These are phyloP conservation scores for Perca schrenkii DNA, from an alignment of 2,113 vertebrate genomes.

Conservation along the genomic window DNA sequence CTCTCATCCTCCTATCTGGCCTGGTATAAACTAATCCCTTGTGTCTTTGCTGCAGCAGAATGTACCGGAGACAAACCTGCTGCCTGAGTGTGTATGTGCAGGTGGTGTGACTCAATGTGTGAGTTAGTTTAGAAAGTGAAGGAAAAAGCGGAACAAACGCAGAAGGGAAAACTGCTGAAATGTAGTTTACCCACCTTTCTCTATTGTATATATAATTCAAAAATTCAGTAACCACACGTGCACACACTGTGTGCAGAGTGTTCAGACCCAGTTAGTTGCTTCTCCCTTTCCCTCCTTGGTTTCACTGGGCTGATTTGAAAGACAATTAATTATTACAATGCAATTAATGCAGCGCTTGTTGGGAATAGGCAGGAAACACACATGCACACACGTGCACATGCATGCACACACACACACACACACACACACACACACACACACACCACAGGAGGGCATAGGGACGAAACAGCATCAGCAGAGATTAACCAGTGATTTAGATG, in stretches of 20 bases:
- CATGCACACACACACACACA: background rate
- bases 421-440: conserved; percentile 2
- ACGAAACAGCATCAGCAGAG: conserved; percentile 45
- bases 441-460: background rate
- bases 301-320: too few species aligned
- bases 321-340: too few species aligned
- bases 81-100: conserved; percentile 12
- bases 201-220: background rate
- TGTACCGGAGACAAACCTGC: conserved; percentile 44
- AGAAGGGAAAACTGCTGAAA: background rate
- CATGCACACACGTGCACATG: background rate
- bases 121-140: conserved; percentile 17
- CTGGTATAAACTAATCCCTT: conserved; percentile 54
- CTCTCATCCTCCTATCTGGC: conserved; percentile 40
- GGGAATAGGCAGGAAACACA: background rate
- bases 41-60: conserved; percentile 45
- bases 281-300: too few species aligned
- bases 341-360: too few species aligned
- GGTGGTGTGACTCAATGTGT: background rate
- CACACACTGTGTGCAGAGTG: too few species aligned
- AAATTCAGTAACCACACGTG: conserved; percentile 6
- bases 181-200: background rate
- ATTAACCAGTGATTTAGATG: conserved; percentile 55
- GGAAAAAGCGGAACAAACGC: background rate
- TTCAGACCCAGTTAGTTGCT: too few species aligned